Evolutionary conservation across 2,888 invertebrate species (phyloP).

Genomic region (Buathra laborator): DNA sequence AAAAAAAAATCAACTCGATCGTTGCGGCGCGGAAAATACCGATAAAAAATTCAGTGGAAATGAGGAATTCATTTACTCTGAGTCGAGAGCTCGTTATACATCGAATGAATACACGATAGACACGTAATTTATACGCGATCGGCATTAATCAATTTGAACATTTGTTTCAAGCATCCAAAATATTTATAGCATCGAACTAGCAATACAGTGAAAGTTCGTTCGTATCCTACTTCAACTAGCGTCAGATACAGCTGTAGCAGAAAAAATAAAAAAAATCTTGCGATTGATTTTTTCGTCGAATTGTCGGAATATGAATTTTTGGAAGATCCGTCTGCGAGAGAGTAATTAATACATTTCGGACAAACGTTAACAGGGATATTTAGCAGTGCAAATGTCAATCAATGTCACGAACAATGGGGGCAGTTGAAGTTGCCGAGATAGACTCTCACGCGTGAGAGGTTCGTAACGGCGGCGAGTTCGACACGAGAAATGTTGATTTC

Average conservation of each 20-base stretch:
- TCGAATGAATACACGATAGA: neutral
- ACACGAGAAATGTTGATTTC: slow-evolving; percentile 24
- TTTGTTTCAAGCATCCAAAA: neutral
- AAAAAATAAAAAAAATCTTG: too few relatives aligned
- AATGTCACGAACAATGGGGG: slow-evolving; percentile 8
- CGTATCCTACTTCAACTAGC: too few relatives aligned
- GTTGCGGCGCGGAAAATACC: neutral
- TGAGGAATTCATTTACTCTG: neutral
- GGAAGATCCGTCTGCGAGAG: neutral
- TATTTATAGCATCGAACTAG: neutral
- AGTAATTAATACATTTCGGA: neutral
- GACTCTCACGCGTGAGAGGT: neutral
- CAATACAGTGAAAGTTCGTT: neutral
- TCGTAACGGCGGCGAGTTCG: slow-evolving; percentile 6
- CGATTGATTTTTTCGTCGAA: neutral
- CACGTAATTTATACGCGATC: neutral
- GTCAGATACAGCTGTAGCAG: too few relatives aligned
- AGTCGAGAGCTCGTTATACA: neutral
- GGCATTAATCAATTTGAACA: neutral
- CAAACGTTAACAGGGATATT: neutral
- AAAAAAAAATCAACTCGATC: slow-evolving; percentile 14
- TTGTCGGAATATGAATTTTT: neutral
- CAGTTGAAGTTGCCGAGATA: slow-evolving; percentile 6
- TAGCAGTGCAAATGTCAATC: slow-evolving; percentile 13
- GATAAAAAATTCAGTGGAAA: neutral